These are phyloP conservation scores for Rhinopomastus cyanomelas DNA, from an alignment of 2,113 vertebrate genomes.

Conservation along the genomic window DNA sequence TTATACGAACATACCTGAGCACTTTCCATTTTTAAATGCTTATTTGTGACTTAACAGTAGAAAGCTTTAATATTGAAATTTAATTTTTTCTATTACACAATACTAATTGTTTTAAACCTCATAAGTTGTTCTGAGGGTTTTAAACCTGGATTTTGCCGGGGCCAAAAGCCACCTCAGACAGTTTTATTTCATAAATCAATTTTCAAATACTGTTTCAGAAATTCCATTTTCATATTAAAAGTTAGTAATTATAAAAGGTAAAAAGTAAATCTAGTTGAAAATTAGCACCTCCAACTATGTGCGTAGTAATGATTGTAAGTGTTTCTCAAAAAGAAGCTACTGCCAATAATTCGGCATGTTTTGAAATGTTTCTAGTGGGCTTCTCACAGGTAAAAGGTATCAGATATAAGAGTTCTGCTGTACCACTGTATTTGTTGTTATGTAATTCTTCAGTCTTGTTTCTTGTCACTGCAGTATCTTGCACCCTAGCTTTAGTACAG, in stretches of 20 bases:
- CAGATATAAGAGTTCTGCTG: neutral
- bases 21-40: neutral
- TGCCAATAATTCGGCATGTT: neutral
- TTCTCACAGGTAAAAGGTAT: neutral
- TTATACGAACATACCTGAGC: neutral
- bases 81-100: neutral
- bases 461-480: neutral
- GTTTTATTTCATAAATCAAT: too few species aligned
- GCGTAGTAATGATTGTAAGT: neutral
- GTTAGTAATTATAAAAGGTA: neutral
- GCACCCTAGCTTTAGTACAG: neutral
- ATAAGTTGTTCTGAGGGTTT: neutral
- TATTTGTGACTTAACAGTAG: neutral
- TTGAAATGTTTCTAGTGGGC: neutral
- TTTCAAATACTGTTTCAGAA: neutral
- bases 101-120: neutral
- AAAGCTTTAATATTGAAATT: neutral
- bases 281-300: neutral
- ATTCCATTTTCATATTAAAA: neutral
- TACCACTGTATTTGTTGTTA: neutral
- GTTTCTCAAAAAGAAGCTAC: neutral
- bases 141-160: neutral
- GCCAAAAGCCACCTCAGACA: neutral
- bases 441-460: neutral
- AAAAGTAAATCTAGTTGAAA: neutral